Evolutionary conservation across 23 tunicate species (phyloP).

Genomic region (Ascidia mentula): DNA sequence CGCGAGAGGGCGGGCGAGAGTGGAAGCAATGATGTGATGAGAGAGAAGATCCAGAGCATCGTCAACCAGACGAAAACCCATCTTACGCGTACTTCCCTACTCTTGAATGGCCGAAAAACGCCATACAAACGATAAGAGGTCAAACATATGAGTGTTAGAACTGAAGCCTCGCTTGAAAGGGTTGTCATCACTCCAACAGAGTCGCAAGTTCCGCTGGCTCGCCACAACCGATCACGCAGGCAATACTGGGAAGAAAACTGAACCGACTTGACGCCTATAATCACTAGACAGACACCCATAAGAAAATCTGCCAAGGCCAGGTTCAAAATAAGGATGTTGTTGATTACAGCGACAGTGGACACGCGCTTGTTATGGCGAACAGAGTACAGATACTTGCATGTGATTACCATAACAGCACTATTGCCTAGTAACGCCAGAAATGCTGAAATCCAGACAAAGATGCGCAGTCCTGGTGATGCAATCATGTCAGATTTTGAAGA

Average conservation of each 20-base stretch:
- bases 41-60: conserved; percentile 23
- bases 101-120: conserved; percentile 17
- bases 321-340: conserved; percentile 39
- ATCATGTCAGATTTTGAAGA: conserved; percentile 36
- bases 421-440: conserved; percentile 13
- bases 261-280: conserved; percentile 28
- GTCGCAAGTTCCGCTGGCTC: conserved; percentile 20
- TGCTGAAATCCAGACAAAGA: conserved; percentile 3
- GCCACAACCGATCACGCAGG: conserved; percentile 28
- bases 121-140: conserved; percentile 23
- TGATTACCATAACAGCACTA: neutral
- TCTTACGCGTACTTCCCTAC: conserved; percentile 1
- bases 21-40: conserved; percentile 17
- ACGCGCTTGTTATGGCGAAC: neutral
- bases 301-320: conserved; percentile 57
- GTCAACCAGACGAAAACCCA: neutral
- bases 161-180: conserved; percentile 49
- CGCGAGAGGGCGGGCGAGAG: conserved; percentile 10
- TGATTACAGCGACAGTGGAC: conserved; percentile 5
- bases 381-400: neutral
- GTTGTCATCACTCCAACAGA: conserved; percentile 32
- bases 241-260: conserved; percentile 35
- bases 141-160: conserved; percentile 34
- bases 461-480: neutral
- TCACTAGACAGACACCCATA: conserved; percentile 46